Evolutionary conservation across 23 tunicate species (phyloP).

Genomic region (Diplosoma virens): DNA sequence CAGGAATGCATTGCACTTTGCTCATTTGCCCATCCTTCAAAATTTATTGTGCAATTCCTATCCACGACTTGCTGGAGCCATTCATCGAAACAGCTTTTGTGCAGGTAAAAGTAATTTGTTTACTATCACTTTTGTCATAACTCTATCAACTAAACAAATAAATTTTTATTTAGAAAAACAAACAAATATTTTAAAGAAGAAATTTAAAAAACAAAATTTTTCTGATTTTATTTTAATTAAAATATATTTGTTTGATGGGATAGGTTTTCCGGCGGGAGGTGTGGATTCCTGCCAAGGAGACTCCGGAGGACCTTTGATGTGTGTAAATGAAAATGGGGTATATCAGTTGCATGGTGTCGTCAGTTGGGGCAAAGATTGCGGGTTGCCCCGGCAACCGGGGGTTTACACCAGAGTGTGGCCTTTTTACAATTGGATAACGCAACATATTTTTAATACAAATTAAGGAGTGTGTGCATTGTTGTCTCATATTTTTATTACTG

Average conservation of each 20-base stretch:
- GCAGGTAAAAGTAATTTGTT: constrained; percentile 44
- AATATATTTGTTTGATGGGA: too few relatives aligned
- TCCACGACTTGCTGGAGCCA: constrained; percentile 25
- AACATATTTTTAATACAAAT: too few relatives aligned
- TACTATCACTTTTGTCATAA: too few relatives aligned
- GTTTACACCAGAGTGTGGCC: constrained; percentile 69
- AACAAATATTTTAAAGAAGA: too few relatives aligned
- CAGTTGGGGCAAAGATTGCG: constrained; percentile 84
- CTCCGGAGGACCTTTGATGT: constrained; percentile 88
- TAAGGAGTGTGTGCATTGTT: too few relatives aligned
- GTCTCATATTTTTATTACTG: too few relatives aligned
- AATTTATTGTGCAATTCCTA: constrained; percentile 52
- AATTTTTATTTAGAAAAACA: too few relatives aligned
- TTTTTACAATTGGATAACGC: constrained; percentile 65
- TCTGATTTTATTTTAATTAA: too few relatives aligned
- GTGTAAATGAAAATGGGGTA: constrained; percentile 19
- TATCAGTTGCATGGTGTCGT: constrained; percentile 58
- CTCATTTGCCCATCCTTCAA: constrained; percentile 41
- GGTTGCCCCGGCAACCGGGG: constrained; percentile 64
- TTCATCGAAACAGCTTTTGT: constrained; percentile 36
- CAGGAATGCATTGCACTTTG: constrained; percentile 41
- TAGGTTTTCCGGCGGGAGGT: constrained; percentile 72
- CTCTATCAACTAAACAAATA: too few relatives aligned
- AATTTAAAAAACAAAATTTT: too few relatives aligned
- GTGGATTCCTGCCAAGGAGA: constrained; percentile 82